phyloP scores from a whole-genome alignment of 2,113 vertebrate species.

The Microcebus tavaratra region DNA sequence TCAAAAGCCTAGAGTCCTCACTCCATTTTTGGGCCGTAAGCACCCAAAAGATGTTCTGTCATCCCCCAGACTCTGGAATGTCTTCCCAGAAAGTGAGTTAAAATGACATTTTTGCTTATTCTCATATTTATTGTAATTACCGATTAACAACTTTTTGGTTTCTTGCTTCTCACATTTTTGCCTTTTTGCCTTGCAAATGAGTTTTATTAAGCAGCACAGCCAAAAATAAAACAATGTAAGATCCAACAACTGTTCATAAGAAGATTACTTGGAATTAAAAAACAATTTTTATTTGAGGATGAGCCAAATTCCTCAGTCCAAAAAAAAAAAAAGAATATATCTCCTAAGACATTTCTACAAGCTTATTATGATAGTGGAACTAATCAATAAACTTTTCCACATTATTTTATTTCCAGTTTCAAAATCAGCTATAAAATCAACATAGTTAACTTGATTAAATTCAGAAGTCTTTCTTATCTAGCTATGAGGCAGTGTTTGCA shows the following conservation, averaged over 20 bases:
- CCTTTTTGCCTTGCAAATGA: not conserved
- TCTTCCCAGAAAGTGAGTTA: constrained; percentile 75
- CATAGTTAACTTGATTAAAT: constrained; percentile 68
- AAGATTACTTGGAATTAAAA: constrained; percentile 60
- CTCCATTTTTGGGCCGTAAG: constrained; percentile 69
- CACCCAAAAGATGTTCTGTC: constrained; percentile 63
- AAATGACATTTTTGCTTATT: constrained; percentile 66
- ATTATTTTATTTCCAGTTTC: constrained; percentile 76
- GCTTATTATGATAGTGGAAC: constrained; percentile 76
- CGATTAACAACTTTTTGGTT: constrained; percentile 51
- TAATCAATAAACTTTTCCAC: constrained; percentile 60
- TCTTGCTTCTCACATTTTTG: constrained; percentile 3
- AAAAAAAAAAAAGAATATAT: not conserved
- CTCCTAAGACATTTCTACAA: constrained; percentile 71
- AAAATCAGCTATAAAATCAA: constrained; percentile 77
- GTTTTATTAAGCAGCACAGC: constrained; percentile 26
- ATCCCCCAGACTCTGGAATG: constrained; percentile 66
- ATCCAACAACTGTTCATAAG: constrained; percentile 53
- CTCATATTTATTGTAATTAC: constrained; percentile 49
- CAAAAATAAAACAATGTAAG: constrained; percentile 64
- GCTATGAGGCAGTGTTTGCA: constrained; percentile 57
- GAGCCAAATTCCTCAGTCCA: constrained; percentile 50
- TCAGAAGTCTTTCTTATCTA: constrained; percentile 65
- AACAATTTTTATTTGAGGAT: constrained; percentile 59
- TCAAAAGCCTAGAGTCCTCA: constrained; percentile 62